Base-by-base conservation (phyloP, 2,797 vertebrate species). In the Sebastes flavidus region DNA sequence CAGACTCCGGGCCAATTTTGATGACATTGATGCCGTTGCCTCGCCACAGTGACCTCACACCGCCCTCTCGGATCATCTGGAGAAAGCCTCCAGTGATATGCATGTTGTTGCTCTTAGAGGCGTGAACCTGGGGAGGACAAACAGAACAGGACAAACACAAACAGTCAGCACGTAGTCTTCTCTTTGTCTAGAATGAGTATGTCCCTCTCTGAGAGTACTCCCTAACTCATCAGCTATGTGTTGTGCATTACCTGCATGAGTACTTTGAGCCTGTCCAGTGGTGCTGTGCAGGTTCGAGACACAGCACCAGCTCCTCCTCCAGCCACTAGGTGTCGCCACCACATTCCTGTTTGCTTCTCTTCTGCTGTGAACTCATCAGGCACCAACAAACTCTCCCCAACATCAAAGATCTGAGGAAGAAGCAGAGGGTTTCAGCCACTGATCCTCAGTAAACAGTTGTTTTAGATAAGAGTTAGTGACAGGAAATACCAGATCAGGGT, bases 291-390 rank as follows among this genome's bases (percentile, higher is more conserved):
- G 65, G 98, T 99, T 58, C 98, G 96, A 62, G 98, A 99, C 46
- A 97, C 98, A 0, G 97, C 97, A 2, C 98, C 98, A 0, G 98
- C 98, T 73, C 96, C 98, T 10, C 97, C 98, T 84, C 98, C 98
- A 0, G 98, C 98, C 87, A 99, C 98, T 25, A 99, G 95, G 80
- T 99, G 98, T 61, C 98, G 95, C 98, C 98, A 99, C 97, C 97
- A 97, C 98, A 98, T 98, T 22, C 98, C 98, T 0, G 96, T 98
- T 90, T 97, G 95, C 87, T 97, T 97, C 92, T 99, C 98, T 73
- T 99, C 98, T 65, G 97, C 97, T 0, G 98, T 99, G 93, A 99
- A 99, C 89, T 99, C 98, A 75, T 99, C 98, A 0, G 98, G 98
- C 2, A 99, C 97, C 0, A 97, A 92, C 91, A 99, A 88, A 85